Base-by-base conservation (phyloP, 2,797 vertebrate species). In the Hoplostethus mediterraneus region DNA sequence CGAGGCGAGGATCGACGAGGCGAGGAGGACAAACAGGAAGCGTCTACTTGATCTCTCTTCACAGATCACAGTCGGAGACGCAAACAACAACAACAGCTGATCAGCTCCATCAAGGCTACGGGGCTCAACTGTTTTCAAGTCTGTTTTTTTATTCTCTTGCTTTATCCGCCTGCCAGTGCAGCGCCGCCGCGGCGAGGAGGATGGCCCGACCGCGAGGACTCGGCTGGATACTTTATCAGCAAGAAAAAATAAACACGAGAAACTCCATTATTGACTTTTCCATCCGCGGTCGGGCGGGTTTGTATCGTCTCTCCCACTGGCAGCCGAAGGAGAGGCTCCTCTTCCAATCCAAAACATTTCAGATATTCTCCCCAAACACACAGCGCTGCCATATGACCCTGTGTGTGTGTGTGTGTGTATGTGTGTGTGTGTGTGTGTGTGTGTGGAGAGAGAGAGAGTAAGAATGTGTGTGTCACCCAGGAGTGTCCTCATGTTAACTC, bases 201-300 rank as follows among this genome's bases (percentile, higher is more conserved):
- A 71, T 33, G 53, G 13, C 36, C 58, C 38, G 54, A 73, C 72
- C 52, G 14, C 42, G 21, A 0, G 5, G 9, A 57, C 56, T 75
- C 53, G 3, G 0, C 47, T 21, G 67, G 55, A 79, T 81, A 81
- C 60, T 63, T 71, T 59, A 79, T 76, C 72, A 71, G 72, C 75
- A 73, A 4, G 58, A 74, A 62, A 82, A 80, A 75, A 77, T 54
- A 80, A 77, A 73, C 68, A 56, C 14, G 11, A 31, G 13, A 79
- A 79, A 59, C 53, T 25, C 56, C 17, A 49, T 73, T 85, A 64
- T 81, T 82, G 69, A 79, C 80, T 71, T 87, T 81, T 81, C 79
- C 75, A 64, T 71, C 40, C 52, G 73, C 10, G 58, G 71, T 47
- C 2, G 4, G 45, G 30, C 13, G 54, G 38, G 67, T 78, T 71